Evolutionary conservation across 2,113 vertebrate genomes (phyloP).

Genomic region (Mionectes macconnelli): DNA sequence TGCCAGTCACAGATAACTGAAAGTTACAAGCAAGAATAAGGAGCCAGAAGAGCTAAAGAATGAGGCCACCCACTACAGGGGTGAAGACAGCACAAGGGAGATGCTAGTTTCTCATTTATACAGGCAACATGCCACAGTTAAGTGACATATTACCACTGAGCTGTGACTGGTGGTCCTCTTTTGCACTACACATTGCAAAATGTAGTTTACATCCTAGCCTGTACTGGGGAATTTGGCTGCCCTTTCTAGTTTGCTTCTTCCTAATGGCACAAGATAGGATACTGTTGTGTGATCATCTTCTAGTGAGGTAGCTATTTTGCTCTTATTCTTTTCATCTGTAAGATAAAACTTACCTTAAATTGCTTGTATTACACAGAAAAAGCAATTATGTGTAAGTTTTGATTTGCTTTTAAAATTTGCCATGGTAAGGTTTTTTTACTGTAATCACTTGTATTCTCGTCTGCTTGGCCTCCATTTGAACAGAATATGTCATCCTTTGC

Average conservation of each 20-base stretch:
- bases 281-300: background rate
- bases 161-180: background rate
- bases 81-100: background rate
- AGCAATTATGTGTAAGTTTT: background rate
- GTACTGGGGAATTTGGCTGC: background rate
- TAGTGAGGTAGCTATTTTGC: background rate
- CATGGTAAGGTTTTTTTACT: background rate
- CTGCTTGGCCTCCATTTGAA: background rate
- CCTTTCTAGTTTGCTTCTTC: background rate
- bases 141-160: background rate
- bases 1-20: background rate
- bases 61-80: background rate
- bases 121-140: background rate
- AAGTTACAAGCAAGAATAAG: background rate
- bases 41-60: background rate
- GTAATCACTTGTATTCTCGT: background rate
- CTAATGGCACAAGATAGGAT: background rate
- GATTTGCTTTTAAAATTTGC: conserved; percentile 24
- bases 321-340: background rate
- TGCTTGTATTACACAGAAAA: background rate
- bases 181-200: background rate
- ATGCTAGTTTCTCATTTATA: background rate
- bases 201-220: background rate
- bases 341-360: background rate
- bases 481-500: background rate